phyloP scores from a whole-genome alignment of 2,113 vertebrate species.

The Epinephelus cyanopodus region DNA sequence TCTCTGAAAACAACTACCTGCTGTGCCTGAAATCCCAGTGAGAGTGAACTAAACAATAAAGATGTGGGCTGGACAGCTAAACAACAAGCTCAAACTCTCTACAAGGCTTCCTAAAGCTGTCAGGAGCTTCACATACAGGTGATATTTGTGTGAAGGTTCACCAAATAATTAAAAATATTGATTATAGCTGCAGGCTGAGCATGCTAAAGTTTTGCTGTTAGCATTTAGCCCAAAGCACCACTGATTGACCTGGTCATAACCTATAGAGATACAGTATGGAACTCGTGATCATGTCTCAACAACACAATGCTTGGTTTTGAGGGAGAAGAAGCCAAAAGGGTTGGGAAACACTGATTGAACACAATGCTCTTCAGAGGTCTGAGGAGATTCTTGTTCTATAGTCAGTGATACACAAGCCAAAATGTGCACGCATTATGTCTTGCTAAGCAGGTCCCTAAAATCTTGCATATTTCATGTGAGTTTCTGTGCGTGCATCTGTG shows the following conservation, averaged over 20 bases:
- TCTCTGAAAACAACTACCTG: background rate
- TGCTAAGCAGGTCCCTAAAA: background rate
- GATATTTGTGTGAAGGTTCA: background rate
- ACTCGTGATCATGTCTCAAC: background rate
- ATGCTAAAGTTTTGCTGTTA: too few species aligned
- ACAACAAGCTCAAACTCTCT: too few species aligned
- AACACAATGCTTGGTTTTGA: background rate
- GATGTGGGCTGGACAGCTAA: too few species aligned
- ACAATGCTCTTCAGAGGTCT: background rate
- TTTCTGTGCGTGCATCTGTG: background rate
- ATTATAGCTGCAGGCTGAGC: background rate
- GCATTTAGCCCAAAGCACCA: too few species aligned
- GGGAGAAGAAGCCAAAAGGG: too few species aligned
- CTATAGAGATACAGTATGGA: too few species aligned
- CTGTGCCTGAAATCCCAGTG: background rate
- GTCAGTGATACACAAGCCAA: background rate
- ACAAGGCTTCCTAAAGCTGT: too few species aligned
- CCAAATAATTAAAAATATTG: background rate
- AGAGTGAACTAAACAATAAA: background rate
- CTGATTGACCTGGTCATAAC: background rate
- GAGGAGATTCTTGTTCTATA: background rate
- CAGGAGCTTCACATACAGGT: background rate
- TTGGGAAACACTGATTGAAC: background rate
- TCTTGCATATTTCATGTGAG: background rate
- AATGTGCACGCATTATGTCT: too few species aligned